Base-by-base conservation (phyloP, 1,140 invertebrate genomes). In the Hesperophylax magnus region DNA sequence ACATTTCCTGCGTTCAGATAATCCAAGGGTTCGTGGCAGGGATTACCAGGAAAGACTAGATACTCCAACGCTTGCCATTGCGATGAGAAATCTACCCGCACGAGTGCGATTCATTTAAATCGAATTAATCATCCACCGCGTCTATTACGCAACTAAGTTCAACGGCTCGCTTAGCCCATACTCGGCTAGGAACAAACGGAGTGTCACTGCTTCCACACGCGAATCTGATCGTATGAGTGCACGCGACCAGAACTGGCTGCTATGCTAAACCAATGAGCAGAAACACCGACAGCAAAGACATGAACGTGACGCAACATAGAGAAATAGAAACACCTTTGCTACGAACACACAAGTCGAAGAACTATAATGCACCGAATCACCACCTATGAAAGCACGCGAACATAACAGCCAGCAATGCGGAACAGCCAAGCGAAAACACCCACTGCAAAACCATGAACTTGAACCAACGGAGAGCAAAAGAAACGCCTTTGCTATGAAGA, bases 131-230 rank as follows among this genome's bases (percentile, higher is more conserved):
- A 79, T 79, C 81, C 67, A 67, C 72, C 27, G 15, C 20, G 76
- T 79, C 71, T 78, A 79, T 82, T 82, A 82, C 74, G 78, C 78
- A 79, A 82, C 74, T 65, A 78, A 82, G 81, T 78, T 82, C 81
- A 82, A 79, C 81, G 78, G 56, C 72, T 77, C 71, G 78, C 72
- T 31, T 17, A 27, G 24, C 31, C 71, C 47, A 53, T 27, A 24
- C 71, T 56, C 53, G 52, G 22, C 27, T 53, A 24, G n/a, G 27
- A 31, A 75, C 71, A 20, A 58, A 18, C 52, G 22, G 39, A 58
- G 52, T 27, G 54, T 75, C 71, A 75, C 20, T 53, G 52, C 71
- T 75, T 47, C 14, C 22, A 75, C 24, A 58, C 71, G 71, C 52
- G 53, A 56, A 75, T 75, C 71, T 22, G 17, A 53, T 58, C 53